phyloP scores from a whole-genome alignment of 2,113 vertebrate genomes.

The Pseudorhombus dupliciocellatus region DNA sequence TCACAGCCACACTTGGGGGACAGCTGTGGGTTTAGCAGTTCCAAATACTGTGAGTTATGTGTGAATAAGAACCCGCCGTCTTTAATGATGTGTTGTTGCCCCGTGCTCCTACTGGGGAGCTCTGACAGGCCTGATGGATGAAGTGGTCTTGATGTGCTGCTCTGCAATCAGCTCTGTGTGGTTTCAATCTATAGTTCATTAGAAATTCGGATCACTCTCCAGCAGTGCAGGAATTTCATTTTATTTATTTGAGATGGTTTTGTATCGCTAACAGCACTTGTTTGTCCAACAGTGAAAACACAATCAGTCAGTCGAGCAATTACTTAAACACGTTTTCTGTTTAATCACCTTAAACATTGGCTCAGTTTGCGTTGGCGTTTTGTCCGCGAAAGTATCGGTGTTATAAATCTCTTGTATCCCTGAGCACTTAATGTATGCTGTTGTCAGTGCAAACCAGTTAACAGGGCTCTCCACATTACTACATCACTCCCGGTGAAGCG shows the following conservation, averaged over 20 bases:
- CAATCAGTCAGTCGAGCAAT: slow-evolving; percentile 8
- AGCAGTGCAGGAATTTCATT: slow-evolving; percentile 75
- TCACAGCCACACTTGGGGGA: slow-evolving; percentile 57
- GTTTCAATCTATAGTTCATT: slow-evolving; percentile 88
- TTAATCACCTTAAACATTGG: slow-evolving; percentile 4
- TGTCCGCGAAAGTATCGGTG: not conserved
- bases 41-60: slow-evolving; percentile 71
- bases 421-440: not conserved
- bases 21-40: slow-evolving; percentile 47
- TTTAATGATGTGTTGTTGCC: slow-evolving; percentile 78
- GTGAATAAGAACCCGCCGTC: slow-evolving; percentile 66
- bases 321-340: slow-evolving; percentile 11
- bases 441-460: slow-evolving; percentile 5
- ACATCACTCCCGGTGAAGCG: slow-evolving; percentile 24
- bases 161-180: slow-evolving; percentile 77
- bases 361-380: not conserved
- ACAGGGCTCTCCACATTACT: slow-evolving; percentile 2
- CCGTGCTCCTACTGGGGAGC: slow-evolving; percentile 43
- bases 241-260: slow-evolving; percentile 12
- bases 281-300: slow-evolving; percentile 20
- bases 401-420: slow-evolving; percentile 18
- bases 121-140: slow-evolving; percentile 77
- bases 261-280: not conserved
- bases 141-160: slow-evolving; percentile 69
- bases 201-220: slow-evolving; percentile 85